Evolutionary conservation across 2,113 vertebrate species (phyloP).

Genomic region (Solea senegalensis): DNA sequence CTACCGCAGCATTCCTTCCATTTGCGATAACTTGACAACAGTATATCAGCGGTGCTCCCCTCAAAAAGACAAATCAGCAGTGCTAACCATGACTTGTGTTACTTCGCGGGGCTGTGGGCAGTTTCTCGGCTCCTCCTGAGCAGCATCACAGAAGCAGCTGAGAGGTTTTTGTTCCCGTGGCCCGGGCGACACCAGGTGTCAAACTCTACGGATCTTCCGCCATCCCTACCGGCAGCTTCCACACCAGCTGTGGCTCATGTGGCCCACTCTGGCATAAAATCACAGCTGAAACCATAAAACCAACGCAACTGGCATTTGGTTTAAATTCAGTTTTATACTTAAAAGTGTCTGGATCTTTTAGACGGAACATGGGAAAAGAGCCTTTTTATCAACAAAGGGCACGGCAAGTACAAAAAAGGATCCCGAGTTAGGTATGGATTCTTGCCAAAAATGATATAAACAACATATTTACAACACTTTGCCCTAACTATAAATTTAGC

Average conservation of each 20-base stretch:
- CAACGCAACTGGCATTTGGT: slow-evolving; percentile 33
- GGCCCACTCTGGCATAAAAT: slow-evolving; percentile 20
- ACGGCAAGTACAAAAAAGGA: too few species aligned
- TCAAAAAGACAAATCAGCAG: slow-evolving; percentile 52
- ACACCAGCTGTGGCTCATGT: slow-evolving; percentile 54
- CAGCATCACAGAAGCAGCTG: slow-evolving; percentile 66
- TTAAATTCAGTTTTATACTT: slow-evolving; percentile 19
- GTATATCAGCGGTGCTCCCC: slow-evolving; percentile 52
- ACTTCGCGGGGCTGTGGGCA: slow-evolving; percentile 26
- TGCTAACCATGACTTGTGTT: slow-evolving; percentile 14
- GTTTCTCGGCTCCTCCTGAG: slow-evolving; percentile 32
- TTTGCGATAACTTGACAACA: slow-evolving; percentile 39
- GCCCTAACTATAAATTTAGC: too few species aligned
- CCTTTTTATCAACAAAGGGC: background rate
- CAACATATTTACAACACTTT: too few species aligned
- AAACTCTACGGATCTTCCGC: slow-evolving; percentile 32
- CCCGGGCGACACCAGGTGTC: slow-evolving; percentile 56
- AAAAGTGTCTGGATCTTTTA: background rate
- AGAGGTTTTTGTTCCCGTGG: slow-evolving; percentile 55
- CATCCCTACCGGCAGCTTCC: slow-evolving; percentile 15
- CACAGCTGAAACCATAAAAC: slow-evolving; percentile 61
- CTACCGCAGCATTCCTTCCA: slow-evolving; percentile 29
- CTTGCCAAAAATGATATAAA: too few species aligned
- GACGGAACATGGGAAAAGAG: background rate
- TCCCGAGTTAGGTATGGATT: too few species aligned